Evolutionary conservation across 2,888 invertebrate species (phyloP).

Genomic region (Mesorhabditis sp.): DNA sequence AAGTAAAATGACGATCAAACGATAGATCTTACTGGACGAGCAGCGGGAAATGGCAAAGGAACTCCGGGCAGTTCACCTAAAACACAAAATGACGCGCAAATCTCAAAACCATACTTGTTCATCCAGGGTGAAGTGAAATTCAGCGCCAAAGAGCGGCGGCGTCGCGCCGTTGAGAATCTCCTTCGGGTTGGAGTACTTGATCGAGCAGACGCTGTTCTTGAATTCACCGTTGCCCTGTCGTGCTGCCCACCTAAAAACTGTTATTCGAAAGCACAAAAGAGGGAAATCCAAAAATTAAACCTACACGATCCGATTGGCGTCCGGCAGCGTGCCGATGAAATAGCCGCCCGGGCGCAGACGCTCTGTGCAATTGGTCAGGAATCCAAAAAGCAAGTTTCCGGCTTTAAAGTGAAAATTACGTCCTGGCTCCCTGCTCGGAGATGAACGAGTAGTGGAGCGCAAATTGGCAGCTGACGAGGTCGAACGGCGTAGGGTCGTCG

Average conservation of each 20-base stretch:
- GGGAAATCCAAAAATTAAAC: slow-evolving; percentile 14
- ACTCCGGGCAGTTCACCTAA: slow-evolving; percentile 94
- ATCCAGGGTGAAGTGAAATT: slow-evolving; percentile 90
- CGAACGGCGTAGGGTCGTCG: slow-evolving; percentile 64
- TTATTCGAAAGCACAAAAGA: not conserved
- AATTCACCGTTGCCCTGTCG: slow-evolving; percentile 38
- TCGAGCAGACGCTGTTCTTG: slow-evolving; percentile 62
- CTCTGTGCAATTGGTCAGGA: slow-evolving; percentile 81
- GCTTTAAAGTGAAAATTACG: slow-evolving; percentile 57
- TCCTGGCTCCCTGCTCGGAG: slow-evolving; percentile 65
- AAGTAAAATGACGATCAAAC: not conserved
- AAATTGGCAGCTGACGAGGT: slow-evolving; percentile 94
- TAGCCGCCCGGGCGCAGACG: slow-evolving; percentile 83
- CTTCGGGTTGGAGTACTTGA: slow-evolving; percentile 59
- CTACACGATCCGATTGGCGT: slow-evolving; percentile 83
- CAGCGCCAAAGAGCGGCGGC: slow-evolving; percentile 83
- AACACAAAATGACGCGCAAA: not conserved
- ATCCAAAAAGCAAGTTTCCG: slow-evolving; percentile 71
- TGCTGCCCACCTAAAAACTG: slow-evolving; percentile 39
- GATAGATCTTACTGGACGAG: slow-evolving; percentile 32
- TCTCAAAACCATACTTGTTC: slow-evolving; percentile 65
- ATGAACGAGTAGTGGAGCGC: slow-evolving; percentile 92
- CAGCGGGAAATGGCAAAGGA: slow-evolving; percentile 83
- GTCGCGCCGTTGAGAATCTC: slow-evolving; percentile 44
- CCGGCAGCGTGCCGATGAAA: slow-evolving; percentile 93